Base-by-base conservation (phyloP, 2,113 vertebrate genomes). In the Hypomesus transpacificus region DNA sequence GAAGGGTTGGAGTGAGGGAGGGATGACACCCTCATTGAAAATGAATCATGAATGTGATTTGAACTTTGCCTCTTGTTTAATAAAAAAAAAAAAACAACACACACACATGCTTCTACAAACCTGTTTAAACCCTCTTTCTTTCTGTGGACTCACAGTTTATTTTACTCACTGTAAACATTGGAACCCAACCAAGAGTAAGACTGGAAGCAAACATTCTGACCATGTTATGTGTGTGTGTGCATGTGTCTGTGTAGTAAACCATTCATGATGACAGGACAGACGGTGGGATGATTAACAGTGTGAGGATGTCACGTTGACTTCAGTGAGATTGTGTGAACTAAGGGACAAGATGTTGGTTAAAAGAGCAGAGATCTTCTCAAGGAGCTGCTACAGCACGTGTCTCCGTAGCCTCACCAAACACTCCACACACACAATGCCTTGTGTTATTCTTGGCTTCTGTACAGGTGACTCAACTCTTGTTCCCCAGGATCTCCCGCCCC, bases 271-370 rank as follows among this genome's bases (percentile, higher is more conserved):
- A 24, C 34, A 58, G 61, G 28, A 22, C 18, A 57, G 26, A 3
- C 14, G 3, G 64, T 26, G 14, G 68, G 78, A 83, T 83, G 66
- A 75, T 84, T 88, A 72, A 87, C 21, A 59, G 57, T 59, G 22
- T 22, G 17, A 24, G 57, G 13, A 24, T 20, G 57, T 3, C 57
- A 13, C 20, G 11, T 59, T 4, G 20, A 59, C 8, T 8, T 59
- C 2, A 61, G 22, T 61, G 0, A 61, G 14, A 28, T 28, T 24
- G 21, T n/a, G 5, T 18, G 17, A 56, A 56, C 2, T 56, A 56
- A n/a, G 14, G 9, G 4, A 56, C n/a, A 56, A 56, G n/a, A 53
- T 46, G 39, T 46, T 46, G 2, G 0, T 46, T 46, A 46, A 46
- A 34, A 46, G 39, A 46, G 39, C 39, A 11, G 8, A 46, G 39